Conservation (phyloP, 2,888 invertebrate species). For the Lasioglossum morio region DNA sequence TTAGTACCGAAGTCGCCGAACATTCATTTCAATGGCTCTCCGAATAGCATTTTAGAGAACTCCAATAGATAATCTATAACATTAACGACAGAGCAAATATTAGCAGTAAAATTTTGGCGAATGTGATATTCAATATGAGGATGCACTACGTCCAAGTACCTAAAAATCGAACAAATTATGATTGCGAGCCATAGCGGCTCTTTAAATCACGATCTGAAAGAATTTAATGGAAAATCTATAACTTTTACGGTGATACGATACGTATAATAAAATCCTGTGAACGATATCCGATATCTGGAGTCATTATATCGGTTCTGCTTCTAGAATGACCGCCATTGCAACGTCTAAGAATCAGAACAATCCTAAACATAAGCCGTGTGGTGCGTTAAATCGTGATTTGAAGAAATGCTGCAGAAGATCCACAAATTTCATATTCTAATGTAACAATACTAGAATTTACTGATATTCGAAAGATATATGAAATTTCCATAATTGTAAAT, state of each 20-base stretch:
- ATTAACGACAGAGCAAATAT: neutral
- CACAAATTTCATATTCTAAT: neutral
- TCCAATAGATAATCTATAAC: neutral
- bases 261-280: neutral
- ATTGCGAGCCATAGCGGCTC: neutral
- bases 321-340: neutral
- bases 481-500: neutral
- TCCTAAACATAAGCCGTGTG: neutral
- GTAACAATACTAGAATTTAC: neutral
- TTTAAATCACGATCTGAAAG: neutral
- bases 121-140: neutral
- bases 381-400: neutral
- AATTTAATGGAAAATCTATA: slow-evolving; percentile 4
- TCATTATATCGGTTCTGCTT: neutral
- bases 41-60: neutral
- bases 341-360: neutral
- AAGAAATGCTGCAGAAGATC: neutral
- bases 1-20: no score
- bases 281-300: slow-evolving; percentile 3
- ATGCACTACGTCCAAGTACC: neutral
- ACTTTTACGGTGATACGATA: neutral
- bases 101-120: neutral
- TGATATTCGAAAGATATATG: no score
- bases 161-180: neutral
- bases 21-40: neutral